Evolutionary conservation across 2,797 vertebrate species (phyloP).

Genomic region (Sebastolobus alascanus): DNA sequence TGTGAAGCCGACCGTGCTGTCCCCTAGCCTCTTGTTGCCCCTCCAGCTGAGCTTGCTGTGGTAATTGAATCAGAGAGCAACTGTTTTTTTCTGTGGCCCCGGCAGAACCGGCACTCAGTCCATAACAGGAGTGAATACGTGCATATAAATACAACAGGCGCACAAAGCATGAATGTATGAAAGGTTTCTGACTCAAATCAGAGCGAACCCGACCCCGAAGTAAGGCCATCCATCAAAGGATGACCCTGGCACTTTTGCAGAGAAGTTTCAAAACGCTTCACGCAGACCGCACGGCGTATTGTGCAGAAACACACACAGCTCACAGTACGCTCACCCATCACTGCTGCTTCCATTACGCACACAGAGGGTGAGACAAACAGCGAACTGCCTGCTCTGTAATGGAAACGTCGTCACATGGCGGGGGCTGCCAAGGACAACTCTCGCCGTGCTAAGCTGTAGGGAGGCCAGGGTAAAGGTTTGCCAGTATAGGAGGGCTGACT

Average conservation of each 20-base stretch:
- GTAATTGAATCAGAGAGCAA: conserved; percentile 74
- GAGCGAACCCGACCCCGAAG: conserved; percentile 5
- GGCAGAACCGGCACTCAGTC: conserved; percentile 40
- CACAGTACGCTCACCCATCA: conserved; percentile 34
- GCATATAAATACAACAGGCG: conserved; percentile 8
- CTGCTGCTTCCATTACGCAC: conserved; percentile 60
- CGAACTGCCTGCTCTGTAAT: conserved; percentile 54
- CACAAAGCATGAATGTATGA: conserved; percentile 7
- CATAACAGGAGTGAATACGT: conserved; percentile 41
- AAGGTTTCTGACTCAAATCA: conserved; percentile 39
- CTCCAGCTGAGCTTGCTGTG: conserved; percentile 49
- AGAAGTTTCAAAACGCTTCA: conserved; percentile 59
- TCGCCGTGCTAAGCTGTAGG: conserved; percentile 35
- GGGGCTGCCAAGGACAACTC: conserved; percentile 58
- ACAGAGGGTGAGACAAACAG: conserved; percentile 64
- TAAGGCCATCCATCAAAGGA: conserved; percentile 65
- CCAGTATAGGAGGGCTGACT: conserved; percentile 27
- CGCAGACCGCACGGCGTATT: background rate
- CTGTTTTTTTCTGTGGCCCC: conserved; percentile 46
- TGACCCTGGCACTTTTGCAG: conserved; percentile 38
- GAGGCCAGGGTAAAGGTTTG: conserved; percentile 45
- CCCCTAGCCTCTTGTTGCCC: conserved; percentile 56
- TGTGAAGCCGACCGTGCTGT: conserved; percentile 61
- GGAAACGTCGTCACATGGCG: conserved; percentile 50
- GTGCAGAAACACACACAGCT: conserved; percentile 25